Percentiles rank a stretch among this genome's conserved stretches.
These are phyloP conservation scores for Tenrec ecaudatus DNA, from an alignment of 2,113 vertebrate genomes.

Conservation along the genomic window DNA sequence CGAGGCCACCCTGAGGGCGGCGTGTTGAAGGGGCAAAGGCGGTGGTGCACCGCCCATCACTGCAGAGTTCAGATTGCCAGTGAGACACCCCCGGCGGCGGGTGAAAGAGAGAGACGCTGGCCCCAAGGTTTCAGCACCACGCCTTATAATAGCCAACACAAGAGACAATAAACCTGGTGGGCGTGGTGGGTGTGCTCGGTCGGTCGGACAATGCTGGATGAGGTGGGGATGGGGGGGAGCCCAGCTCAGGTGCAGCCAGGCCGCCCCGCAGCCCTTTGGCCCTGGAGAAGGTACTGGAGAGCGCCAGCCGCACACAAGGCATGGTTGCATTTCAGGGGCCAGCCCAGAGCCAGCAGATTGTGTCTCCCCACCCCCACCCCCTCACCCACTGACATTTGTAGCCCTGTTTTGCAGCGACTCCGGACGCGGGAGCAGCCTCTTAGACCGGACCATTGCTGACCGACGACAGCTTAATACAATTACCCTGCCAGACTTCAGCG, in stretches of 20 bases:
- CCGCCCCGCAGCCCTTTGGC: no score
- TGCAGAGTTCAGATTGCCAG: not conserved
- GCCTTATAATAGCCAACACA: not conserved
- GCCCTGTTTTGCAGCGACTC: conserved; percentile 92
- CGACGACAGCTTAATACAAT: conserved; percentile 96
- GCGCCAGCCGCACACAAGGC: fast-evolving
- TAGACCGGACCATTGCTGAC: conserved; percentile 97
- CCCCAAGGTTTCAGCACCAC: not conserved
- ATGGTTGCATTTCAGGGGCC: not conserved
- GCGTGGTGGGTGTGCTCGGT: not conserved
- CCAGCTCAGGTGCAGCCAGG: no score
- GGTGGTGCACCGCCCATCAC: not conserved
- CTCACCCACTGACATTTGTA: conserved; percentile 72
- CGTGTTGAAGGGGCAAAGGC: fast-evolving
- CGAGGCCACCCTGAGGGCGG: fast-evolving
- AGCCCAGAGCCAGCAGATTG: not conserved
- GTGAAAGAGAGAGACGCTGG: not conserved
- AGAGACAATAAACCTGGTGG: not conserved
- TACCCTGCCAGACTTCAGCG: conserved; percentile 98
- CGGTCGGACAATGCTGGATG: not conserved
- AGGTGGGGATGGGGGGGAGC: fast-evolving
- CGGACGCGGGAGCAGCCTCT: conserved; percentile 96
- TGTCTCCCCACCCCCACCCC: not conserved
- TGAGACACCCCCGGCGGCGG: fast-evolving
- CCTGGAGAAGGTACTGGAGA: not conserved